Conservation (phyloP, 2,888 invertebrate genomes). For the Idaea straminata region DNA sequence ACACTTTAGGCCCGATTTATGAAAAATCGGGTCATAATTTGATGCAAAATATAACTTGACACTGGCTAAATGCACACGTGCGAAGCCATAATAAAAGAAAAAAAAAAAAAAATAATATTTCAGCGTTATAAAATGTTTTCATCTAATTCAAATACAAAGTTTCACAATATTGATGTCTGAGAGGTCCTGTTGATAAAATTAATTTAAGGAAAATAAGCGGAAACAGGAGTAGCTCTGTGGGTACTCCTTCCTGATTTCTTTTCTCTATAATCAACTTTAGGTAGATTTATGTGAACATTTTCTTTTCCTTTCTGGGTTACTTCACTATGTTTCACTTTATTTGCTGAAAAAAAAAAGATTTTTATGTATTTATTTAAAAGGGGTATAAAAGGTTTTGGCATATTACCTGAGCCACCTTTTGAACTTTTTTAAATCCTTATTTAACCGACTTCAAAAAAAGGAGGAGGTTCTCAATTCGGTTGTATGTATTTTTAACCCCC, state of each 20-base stretch:
- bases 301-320: conserved; percentile 56
- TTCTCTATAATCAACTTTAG: conserved; percentile 69
- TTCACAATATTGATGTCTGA: neutral
- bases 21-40: no score
- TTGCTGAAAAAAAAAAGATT: conserved; percentile 35
- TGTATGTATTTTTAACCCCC: no score
- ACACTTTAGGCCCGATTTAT: no score
- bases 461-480: no score
- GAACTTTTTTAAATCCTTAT: no score
- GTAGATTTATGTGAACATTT: conserved; percentile 57
- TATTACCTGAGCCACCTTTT: neutral
- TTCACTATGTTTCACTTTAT: conserved; percentile 33
- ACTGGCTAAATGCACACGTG: no score
- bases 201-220: conserved; percentile 68
- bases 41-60: no score
- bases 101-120: no score
- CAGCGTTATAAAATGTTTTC: neutral
- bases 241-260: conserved; percentile 62
- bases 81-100: no score
- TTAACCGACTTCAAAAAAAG: no score
- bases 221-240: conserved; percentile 66
- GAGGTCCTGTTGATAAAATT: neutral
- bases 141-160: neutral
- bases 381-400: neutral
- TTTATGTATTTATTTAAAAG: neutral